phyloP scores from a whole-genome alignment of 2,113 vertebrate genomes.

The Ictidomys tridecemlineatus region DNA sequence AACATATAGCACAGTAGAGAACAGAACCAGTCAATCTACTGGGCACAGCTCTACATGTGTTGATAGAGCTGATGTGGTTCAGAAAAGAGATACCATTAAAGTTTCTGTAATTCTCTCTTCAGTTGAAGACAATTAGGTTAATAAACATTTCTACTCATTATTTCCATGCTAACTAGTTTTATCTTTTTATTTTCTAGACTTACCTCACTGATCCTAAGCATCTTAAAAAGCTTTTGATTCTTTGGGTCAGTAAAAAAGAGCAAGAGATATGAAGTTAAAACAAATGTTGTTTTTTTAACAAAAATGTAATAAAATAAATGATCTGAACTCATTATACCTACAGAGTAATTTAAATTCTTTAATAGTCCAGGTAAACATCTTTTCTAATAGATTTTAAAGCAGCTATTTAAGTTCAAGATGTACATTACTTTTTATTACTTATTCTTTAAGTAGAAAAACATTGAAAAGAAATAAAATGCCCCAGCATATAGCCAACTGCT shows the following conservation, averaged over 20 bases:
- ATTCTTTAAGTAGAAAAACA: background rate
- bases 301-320: conserved; percentile 46
- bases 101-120: conserved; percentile 5
- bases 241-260: conserved; percentile 35
- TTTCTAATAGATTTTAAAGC: background rate
- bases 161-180: conserved; percentile 63
- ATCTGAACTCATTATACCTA: conserved; percentile 31
- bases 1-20: background rate
- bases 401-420: background rate
- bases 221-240: conserved; percentile 5
- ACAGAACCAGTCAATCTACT: conserved; percentile 1
- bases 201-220: conserved; percentile 13
- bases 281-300: background rate
- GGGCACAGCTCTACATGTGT: background rate
- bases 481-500: background rate
- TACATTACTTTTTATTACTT: background rate
- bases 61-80: conserved; percentile 38
- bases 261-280: conserved; percentile 30
- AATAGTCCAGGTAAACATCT: conserved; percentile 46
- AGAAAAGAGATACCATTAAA: conserved; percentile 39
- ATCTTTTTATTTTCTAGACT: conserved; percentile 61
- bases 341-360: conserved; percentile 62
- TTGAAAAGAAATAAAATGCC: conserved; percentile 12
- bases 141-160: conserved; percentile 67
- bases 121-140: conserved; percentile 50